phyloP scores from a whole-genome alignment of 2,113 vertebrate genomes.

The Fulica atra region DNA sequence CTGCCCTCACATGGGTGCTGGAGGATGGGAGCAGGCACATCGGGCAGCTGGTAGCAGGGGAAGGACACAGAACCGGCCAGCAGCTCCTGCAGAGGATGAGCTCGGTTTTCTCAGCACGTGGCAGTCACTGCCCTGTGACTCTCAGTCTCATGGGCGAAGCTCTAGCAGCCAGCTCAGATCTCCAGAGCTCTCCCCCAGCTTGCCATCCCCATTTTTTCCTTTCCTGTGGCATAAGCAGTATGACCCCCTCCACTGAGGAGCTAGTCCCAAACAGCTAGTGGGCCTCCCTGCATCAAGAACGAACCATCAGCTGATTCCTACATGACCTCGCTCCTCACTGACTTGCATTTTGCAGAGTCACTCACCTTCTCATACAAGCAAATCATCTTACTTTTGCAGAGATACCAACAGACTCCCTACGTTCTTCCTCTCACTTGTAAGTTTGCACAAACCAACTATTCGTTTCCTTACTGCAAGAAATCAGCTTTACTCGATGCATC shows the following conservation, averaged over 20 bases:
- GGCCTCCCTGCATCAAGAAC: not conserved
- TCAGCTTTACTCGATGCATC: not conserved
- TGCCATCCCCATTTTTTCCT: not conserved
- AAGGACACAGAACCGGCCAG: rapidly evolving
- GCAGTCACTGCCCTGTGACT: not conserved
- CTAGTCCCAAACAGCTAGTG: too few species aligned
- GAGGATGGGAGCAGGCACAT: not conserved
- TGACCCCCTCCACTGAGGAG: not conserved
- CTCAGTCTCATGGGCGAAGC: not conserved
- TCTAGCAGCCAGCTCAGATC: not conserved
- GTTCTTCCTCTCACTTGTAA: not conserved
- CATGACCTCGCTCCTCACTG: not conserved
- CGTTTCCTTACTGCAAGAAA: not conserved
- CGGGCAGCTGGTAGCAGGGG: too few species aligned
- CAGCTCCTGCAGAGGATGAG: too few species aligned
- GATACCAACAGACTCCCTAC: not conserved
- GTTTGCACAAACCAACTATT: not conserved
- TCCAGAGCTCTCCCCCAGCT: not conserved
- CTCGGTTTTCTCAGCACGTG: rapidly evolving
- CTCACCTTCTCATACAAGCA: not conserved
- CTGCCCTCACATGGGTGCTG: not conserved
- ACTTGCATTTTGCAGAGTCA: not conserved
- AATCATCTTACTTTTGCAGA: not conserved
- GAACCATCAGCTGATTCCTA: not conserved
- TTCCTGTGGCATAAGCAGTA: not conserved